Evolutionary conservation across 2,888 invertebrate species (phyloP).

Genomic region (Scrobipalpa atriplicella): DNA sequence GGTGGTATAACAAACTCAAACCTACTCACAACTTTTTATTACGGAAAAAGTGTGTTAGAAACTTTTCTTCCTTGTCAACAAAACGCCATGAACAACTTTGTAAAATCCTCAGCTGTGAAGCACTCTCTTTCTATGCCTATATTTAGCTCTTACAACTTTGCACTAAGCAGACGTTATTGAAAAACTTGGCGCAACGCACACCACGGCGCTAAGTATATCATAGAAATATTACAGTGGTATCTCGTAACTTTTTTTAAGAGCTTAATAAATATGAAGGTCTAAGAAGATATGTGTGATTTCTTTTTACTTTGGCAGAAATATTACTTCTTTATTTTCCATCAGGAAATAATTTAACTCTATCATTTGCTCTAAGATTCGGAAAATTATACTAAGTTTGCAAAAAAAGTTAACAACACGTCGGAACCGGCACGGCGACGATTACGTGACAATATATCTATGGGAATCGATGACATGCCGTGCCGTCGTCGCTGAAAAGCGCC

Average conservation of each 20-base stretch:
- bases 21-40: not conserved
- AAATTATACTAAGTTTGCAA: too few relatives aligned
- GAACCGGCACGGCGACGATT: too few relatives aligned
- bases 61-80: not conserved
- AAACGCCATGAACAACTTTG: not conserved
- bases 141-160: conserved; percentile 9
- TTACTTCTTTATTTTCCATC: conserved; percentile 6
- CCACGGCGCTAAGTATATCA: not conserved
- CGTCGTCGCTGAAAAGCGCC: too few relatives aligned
- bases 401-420: too few relatives aligned
- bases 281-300: conserved; percentile 4
- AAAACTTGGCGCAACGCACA: conserved; percentile 13
- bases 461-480: too few relatives aligned
- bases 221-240: conserved; percentile 15
- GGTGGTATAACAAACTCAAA: too few relatives aligned
- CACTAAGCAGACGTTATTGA: conserved; percentile 19
- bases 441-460: too few relatives aligned
- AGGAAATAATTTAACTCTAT: not conserved
- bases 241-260: conserved; percentile 11
- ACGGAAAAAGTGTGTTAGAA: not conserved
- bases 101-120: not conserved
- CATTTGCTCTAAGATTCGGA: too few relatives aligned
- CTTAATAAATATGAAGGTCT: not conserved
- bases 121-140: not conserved
- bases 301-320: conserved; percentile 17